These are phyloP conservation scores for Myotis vivesi DNA, from an alignment of 2,797 vertebrate species.

Conservation along the genomic window DNA sequence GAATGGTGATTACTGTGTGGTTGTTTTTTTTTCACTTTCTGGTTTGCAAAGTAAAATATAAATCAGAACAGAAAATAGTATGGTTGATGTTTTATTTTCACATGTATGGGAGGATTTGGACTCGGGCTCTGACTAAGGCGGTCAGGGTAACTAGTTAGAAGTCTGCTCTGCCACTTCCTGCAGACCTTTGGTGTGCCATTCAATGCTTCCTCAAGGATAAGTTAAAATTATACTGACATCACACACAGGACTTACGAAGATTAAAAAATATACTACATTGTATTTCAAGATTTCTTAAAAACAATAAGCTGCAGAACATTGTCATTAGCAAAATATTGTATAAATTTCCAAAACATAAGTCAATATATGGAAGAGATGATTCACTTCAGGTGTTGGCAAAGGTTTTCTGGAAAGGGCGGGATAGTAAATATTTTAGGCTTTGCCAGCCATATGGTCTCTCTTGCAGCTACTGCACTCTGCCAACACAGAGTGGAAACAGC, in stretches of 20 bases:
- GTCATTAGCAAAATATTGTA: not conserved
- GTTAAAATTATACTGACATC: not conserved
- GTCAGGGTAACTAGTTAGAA: not conserved
- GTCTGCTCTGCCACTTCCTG: not conserved
- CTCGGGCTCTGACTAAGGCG: not conserved
- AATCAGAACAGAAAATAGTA: conserved; percentile 1
- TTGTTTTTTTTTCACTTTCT: not conserved
- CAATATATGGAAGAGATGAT: not conserved
- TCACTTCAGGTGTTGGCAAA: not conserved
- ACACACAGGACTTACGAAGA: not conserved
- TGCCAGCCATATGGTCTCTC: not conserved
- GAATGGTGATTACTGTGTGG: not conserved
- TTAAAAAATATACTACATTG: not conserved
- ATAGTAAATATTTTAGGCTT: not conserved
- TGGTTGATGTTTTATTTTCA: not conserved
- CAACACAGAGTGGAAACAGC: not conserved
- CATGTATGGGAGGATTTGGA: not conserved
- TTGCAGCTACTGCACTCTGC: not conserved
- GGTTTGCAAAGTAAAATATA: not conserved
- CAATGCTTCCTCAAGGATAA: not conserved
- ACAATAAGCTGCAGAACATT: not conserved
- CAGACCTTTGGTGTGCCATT: not conserved
- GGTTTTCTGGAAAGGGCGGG: not conserved
- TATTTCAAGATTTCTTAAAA: not conserved
- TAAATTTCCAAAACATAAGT: not conserved